Evolutionary conservation across 1,140 invertebrate species (phyloP).

Genomic region (Drosophila subobscura): DNA sequence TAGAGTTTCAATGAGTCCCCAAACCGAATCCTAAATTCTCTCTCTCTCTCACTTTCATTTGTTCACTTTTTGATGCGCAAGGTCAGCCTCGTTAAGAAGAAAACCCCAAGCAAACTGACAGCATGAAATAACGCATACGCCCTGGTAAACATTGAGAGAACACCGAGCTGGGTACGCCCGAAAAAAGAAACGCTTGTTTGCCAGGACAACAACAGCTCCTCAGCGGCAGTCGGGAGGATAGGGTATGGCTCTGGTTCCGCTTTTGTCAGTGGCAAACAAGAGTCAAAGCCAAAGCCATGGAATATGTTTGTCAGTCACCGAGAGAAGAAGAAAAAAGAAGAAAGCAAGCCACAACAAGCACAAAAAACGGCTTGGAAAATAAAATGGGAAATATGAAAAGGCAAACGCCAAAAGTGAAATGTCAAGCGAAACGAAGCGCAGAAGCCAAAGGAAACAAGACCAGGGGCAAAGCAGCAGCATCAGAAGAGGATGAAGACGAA

Average conservation of each 20-base stretch:
- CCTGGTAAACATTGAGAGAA: conserved; percentile 10
- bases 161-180: neutral
- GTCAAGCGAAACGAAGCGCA: conserved; percentile 71
- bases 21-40: conserved; percentile 50
- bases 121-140: conserved; percentile 23
- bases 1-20: conserved; percentile 1
- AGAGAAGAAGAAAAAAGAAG: conserved; percentile 1
- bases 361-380: conserved; percentile 20
- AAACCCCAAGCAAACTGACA: conserved; percentile 19
- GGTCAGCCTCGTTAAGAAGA: neutral
- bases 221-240: conserved; percentile 21
- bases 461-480: conserved; percentile 23
- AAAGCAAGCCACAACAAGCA: conserved; percentile 19
- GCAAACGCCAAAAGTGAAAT: conserved; percentile 72
- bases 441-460: conserved; percentile 19
- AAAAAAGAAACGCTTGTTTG: no score
- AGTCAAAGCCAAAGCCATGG: conserved; percentile 5
- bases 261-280: conserved; percentile 36
- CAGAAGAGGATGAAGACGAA: conserved; percentile 25
- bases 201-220: conserved; percentile 3
- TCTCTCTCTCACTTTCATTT: neutral
- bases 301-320: conserved; percentile 66
- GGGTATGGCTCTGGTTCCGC: conserved; percentile 10
- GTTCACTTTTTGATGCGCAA: no score
- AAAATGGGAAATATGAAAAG: conserved; percentile 58